Evolutionary conservation across 1,140 invertebrate genomes (phyloP), one percentile per base, ranked within the genome.

Genomic region (Apis dorsata): DNA sequence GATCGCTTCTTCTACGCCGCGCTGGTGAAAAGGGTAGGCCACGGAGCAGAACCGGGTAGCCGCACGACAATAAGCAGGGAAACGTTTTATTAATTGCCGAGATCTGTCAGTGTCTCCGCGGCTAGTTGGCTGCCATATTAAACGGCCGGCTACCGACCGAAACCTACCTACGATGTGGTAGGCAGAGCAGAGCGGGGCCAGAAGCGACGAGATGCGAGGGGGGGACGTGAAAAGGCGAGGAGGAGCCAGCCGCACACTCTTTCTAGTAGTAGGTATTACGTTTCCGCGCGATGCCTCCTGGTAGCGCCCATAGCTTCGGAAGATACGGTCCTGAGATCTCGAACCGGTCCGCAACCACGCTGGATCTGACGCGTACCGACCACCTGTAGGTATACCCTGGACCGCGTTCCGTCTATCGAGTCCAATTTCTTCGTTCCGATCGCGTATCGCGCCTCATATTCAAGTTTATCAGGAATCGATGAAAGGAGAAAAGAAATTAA

Each of bases 1-100:
- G n/a, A 17, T 4, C 34, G 13, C 7, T 59, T 62, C 28, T 68
- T n/a, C n/a, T 68, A 70, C 70, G 78, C 68, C 79, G 70, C 57
- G 53, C 53, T 84, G 78, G 76, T 92, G 90, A 92, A 92, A 92
- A 90, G 91, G 87, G 90, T 91, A 92, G 86, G 82, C 89, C 80
- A 85, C 79, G 82, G 83, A 88, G 90, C 90, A 91, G 90, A 92
- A 89, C 85, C 91, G 89, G 90, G 90, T 91, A 91, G 90, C 86
- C 69, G 68, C 89, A 92, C 90, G 90, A 93, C 92, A 93, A 93
- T 92, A 91, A 92, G 88, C 90, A 90, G 87, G 87, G 90, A 93
- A 93, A 92, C 91, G 89, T 93, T 92, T 93, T 93, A 93, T 93
- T 93, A 93, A 93, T 93, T 93, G 89, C 91, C 82, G 83, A 92